Evolutionary conservation across 2,113 vertebrate species (phyloP).

Genomic region (Melanocharis versteri): DNA sequence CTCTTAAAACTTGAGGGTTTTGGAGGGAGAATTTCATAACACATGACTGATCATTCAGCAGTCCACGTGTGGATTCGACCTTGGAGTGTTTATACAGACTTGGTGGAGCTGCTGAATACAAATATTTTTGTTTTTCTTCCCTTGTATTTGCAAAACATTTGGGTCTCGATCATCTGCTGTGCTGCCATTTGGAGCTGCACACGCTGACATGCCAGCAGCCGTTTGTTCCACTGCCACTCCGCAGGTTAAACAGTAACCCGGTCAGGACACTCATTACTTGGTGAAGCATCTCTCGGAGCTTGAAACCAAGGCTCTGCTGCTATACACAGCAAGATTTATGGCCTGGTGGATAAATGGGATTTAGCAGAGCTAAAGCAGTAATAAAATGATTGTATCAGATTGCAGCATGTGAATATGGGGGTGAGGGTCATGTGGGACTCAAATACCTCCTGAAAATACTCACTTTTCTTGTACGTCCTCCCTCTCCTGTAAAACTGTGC

Average conservation of each 20-base stretch:
- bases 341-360: background rate
- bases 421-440: background rate
- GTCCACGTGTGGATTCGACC: background rate
- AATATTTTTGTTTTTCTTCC: background rate
- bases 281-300: background rate
- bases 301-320: background rate
- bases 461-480: background rate
- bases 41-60: background rate
- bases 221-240: background rate
- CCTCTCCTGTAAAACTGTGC: background rate
- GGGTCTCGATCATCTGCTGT: background rate
- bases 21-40: slow-evolving; percentile 8
- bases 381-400: slow-evolving; percentile 16
- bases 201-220: background rate
- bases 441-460: background rate
- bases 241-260: background rate
- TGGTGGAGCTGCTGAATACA: background rate
- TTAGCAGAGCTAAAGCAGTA: slow-evolving; percentile 15
- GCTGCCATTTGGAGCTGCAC: background rate
- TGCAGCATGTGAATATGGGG: background rate
- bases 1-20: background rate
- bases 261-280: background rate
- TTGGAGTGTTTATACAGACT: slow-evolving; percentile 24
- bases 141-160: slow-evolving; percentile 6
- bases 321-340: background rate